A percentile compares a stretch with the other conserved stretches of the same genome.
Evolutionary conservation across 2,797 vertebrate species (phyloP).

Genomic region (Alectoris magna): DNA sequence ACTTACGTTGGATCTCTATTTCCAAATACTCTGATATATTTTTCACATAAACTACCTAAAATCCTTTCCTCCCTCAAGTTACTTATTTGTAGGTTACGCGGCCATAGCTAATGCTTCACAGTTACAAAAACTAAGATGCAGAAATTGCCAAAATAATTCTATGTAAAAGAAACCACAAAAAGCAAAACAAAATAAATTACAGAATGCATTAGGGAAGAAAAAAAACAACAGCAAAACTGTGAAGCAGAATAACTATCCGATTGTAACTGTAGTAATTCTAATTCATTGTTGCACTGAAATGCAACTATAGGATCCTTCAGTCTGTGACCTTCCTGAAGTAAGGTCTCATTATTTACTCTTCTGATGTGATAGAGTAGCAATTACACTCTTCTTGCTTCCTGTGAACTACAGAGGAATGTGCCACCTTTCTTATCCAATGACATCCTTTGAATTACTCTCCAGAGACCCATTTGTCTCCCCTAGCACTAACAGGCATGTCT

Average conservation of each 20-base stretch:
- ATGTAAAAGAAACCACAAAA: background rate
- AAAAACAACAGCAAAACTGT: background rate
- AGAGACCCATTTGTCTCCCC: background rate
- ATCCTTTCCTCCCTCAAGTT: background rate
- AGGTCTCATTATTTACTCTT: background rate
- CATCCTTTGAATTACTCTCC: background rate
- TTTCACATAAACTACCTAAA: constrained; percentile 42
- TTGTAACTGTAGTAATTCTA: background rate
- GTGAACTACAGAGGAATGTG: background rate
- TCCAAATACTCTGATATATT: constrained; percentile 25
- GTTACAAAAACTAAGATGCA: background rate
- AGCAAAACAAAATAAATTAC: background rate
- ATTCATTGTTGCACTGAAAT: background rate
- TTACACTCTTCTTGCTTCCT: background rate
- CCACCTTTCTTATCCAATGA: background rate
- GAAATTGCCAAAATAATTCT: background rate
- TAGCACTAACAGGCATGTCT: background rate
- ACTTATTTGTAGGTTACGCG: background rate
- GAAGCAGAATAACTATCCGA: background rate
- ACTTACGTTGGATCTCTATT: background rate
- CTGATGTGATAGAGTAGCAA: background rate
- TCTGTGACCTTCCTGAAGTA: background rate
- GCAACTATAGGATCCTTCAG: background rate
- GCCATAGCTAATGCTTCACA: background rate
- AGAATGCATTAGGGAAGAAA: background rate